Percentiles rank a stretch among this genome's conserved stretches.
Conservation (phyloP, 2,797 vertebrate genomes). For the Acanthornis magna region DNA sequence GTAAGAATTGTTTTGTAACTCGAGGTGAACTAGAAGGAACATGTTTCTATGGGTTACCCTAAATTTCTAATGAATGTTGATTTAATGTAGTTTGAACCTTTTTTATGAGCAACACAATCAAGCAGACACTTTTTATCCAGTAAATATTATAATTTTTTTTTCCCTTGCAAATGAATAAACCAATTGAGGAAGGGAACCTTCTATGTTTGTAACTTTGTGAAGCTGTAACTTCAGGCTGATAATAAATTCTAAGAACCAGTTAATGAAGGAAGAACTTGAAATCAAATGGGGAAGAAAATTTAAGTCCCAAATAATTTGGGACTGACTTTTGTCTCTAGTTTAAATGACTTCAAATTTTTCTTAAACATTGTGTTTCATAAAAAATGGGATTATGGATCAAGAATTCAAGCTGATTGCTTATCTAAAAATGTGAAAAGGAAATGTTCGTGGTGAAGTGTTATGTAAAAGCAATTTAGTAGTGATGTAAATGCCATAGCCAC, state of each 20-base stretch:
- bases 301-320: background rate
- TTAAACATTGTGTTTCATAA: background rate
- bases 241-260: background rate
- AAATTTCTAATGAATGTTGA: background rate
- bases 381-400: background rate
- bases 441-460: rapidly evolving
- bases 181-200: background rate
- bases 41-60: background rate
- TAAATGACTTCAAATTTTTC: background rate
- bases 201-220: background rate
- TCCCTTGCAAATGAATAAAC: background rate
- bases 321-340: background rate
- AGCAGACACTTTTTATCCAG: background rate
- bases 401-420: background rate
- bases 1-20: background rate
- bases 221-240: background rate
- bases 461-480: background rate
- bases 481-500: background rate
- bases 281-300: background rate
- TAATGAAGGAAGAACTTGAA: background rate
- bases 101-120: background rate
- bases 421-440: background rate
- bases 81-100: background rate
- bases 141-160: background rate
- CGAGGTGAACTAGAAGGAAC: background rate